These are phyloP conservation scores for Pelobates cultripes DNA, from an alignment of 2,797 vertebrate genomes.

Conservation along the genomic window DNA sequence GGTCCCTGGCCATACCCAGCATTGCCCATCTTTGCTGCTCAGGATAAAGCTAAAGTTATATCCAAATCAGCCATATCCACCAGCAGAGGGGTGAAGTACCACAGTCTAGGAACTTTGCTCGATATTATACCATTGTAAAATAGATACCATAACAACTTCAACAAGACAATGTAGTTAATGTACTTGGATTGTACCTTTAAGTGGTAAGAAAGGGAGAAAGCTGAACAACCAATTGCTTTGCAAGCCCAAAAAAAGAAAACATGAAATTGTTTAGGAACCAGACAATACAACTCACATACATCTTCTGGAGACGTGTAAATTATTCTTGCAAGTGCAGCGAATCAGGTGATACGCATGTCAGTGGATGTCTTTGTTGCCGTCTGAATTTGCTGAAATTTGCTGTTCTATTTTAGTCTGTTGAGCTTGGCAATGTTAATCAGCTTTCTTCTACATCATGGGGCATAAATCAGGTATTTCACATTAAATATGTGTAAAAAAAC, in stretches of 20 bases:
- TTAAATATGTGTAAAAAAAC: neutral
- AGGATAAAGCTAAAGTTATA: too few species aligned
- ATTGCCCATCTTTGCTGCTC: too few species aligned
- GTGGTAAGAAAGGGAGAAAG: too few species aligned
- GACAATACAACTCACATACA: neutral
- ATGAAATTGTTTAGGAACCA: neutral
- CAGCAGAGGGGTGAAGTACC: too few species aligned
- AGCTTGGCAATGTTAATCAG: constrained; percentile 7
- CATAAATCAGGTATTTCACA: neutral
- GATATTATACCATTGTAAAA: too few species aligned
- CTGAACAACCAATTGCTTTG: too few species aligned
- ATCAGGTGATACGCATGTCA: constrained; percentile 10
- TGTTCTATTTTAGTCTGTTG: constrained; percentile 4
- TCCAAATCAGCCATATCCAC: too few species aligned
- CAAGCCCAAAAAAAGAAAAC: neutral
- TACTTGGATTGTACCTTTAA: too few species aligned
- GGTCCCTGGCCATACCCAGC: too few species aligned
- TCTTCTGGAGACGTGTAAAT: constrained; percentile 3
- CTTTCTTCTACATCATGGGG: neutral
- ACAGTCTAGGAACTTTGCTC: too few species aligned
- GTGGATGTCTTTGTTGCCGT: constrained; percentile 6
- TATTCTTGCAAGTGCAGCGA: constrained; percentile 11
- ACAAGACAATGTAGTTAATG: too few species aligned
- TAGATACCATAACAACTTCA: too few species aligned
- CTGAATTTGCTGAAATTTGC: constrained; percentile 8